Evolutionary conservation across 2,888 invertebrate species (phyloP).

Genomic region (Cremastinae sp.): DNA sequence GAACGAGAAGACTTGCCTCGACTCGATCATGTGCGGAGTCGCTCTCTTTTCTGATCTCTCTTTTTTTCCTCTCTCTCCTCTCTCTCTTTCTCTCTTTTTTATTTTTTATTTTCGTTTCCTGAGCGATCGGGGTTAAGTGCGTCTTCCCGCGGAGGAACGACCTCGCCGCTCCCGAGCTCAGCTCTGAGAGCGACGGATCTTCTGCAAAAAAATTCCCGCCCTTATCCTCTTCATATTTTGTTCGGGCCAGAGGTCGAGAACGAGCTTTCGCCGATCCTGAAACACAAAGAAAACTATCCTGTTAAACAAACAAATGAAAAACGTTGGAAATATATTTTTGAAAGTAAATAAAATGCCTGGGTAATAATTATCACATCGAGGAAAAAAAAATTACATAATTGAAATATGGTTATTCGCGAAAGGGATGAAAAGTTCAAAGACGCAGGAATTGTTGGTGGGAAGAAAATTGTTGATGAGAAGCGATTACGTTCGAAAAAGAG

Average conservation of each 20-base stretch:
- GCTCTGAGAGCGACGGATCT: not conserved
- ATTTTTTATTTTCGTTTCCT: conserved; percentile 48
- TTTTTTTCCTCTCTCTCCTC: not conserved
- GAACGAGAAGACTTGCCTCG: not conserved
- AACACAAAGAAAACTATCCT: conserved; percentile 30
- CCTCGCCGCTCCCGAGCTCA: not conserved
- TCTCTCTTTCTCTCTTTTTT: not conserved
- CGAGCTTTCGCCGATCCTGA: conserved; percentile 16
- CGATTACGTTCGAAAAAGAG: too few relatives aligned
- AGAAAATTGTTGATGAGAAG: too few relatives aligned
- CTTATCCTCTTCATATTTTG: not conserved
- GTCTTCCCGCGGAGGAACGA: conserved; percentile 19
- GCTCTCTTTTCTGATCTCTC: not conserved
- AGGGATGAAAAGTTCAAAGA: too few relatives aligned
- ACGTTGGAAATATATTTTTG: not conserved
- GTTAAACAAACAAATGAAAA: not conserved
- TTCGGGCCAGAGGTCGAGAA: not conserved
- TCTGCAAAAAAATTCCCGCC: not conserved
- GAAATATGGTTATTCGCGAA: too few relatives aligned
- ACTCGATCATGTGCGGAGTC: not conserved
- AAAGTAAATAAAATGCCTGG: too few relatives aligned
- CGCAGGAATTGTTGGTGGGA: too few relatives aligned
- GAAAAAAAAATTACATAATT: too few relatives aligned
- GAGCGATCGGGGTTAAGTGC: conserved; percentile 65
- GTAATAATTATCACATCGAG: too few relatives aligned